A percentile compares a stretch with the other conserved stretches of the same genome.
Conservation (phyloP, 2,113 vertebrate genomes). For the Odontesthes bonariensis region DNA sequence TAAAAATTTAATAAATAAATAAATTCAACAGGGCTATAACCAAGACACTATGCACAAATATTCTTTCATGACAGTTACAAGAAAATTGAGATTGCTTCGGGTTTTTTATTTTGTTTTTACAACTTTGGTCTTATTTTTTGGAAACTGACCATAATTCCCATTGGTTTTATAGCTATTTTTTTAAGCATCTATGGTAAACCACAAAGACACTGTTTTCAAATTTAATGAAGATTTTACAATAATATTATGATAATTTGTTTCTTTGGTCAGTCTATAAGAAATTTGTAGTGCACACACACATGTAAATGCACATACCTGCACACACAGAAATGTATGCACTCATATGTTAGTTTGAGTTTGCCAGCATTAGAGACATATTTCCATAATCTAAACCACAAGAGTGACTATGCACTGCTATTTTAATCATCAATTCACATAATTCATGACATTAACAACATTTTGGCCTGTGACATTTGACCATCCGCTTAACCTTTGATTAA, state of each 20-base stretch:
- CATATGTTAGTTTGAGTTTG: background rate
- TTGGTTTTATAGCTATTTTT: background rate
- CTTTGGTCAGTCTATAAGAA: background rate
- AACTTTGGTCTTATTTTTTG: constrained; percentile 3
- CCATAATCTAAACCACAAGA: background rate
- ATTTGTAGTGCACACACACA: background rate
- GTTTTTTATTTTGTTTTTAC: background rate
- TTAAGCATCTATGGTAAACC: background rate
- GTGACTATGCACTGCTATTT: background rate
- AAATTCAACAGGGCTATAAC: constrained; percentile 25
- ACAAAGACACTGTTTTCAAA: background rate
- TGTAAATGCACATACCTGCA: no score
- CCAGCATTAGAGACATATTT: background rate
- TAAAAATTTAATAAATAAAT: constrained; percentile 26
- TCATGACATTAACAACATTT: no score
- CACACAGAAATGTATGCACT: background rate
- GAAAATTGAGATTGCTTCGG: background rate
- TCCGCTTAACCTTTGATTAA: background rate
- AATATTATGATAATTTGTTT: background rate
- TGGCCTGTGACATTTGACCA: background rate
- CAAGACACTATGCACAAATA: constrained; percentile 33
- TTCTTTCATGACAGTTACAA: constrained; percentile 28
- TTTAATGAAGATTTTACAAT: background rate
- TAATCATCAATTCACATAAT: background rate
- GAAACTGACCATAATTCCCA: background rate